Evolutionary conservation across 2,113 vertebrate species (phyloP).

Genomic region (Pteronura brasiliensis): DNA sequence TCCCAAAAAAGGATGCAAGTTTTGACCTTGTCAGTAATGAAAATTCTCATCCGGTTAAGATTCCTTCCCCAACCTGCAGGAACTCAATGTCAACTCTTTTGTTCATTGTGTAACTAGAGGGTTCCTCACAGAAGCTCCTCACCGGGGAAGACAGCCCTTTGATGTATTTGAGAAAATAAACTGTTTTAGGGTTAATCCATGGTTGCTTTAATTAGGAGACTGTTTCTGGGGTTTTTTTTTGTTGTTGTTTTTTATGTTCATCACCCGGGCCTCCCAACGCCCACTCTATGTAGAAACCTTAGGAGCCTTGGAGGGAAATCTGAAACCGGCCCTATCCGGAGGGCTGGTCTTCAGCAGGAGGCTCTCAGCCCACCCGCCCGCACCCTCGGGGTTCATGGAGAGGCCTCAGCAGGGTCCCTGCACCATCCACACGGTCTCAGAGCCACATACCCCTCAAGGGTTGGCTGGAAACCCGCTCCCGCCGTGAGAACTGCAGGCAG

Average conservation of each 20-base stretch:
- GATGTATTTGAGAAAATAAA: background rate
- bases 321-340: fast-evolving
- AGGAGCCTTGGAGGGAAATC: background rate
- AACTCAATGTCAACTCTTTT: background rate
- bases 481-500: background rate
- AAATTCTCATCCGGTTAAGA: background rate
- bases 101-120: background rate
- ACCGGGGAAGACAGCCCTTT: background rate
- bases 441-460: background rate
- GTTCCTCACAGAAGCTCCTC: background rate
- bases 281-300: background rate
- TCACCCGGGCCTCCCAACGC: background rate
- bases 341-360: background rate
- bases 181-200: background rate
- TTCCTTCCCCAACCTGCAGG: background rate
- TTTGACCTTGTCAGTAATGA: background rate
- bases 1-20: background rate
- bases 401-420: background rate
- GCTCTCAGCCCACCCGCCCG: fast-evolving
- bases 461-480: background rate
- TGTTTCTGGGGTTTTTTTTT: background rate
- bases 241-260: background rate
- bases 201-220: background rate
- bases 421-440: background rate
- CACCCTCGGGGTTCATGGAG: background rate